Conservation (phyloP, 2,888 invertebrate species). For the Lathronympha strigana region DNA sequence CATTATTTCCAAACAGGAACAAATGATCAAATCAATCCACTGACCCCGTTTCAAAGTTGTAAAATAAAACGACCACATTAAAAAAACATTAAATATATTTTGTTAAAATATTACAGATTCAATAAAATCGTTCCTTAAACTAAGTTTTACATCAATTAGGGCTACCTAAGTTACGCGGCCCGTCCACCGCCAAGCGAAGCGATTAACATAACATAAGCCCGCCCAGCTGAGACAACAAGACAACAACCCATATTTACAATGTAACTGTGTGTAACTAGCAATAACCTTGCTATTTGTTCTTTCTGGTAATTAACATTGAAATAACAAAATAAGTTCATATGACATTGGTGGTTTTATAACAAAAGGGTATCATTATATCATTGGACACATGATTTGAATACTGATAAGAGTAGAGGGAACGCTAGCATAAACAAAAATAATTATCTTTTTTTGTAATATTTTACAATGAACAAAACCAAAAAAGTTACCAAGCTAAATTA, state of each 20-base stretch:
- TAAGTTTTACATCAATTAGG: slow-evolving; percentile 52
- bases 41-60: not conserved
- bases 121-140: slow-evolving; percentile 73
- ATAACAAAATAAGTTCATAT: not conserved
- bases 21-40: not conserved
- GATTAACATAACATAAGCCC: slow-evolving; percentile 44
- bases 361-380: not conserved
- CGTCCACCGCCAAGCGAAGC: slow-evolving; percentile 40
- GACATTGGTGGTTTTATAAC: not conserved
- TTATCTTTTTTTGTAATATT: not conserved
- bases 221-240: slow-evolving; percentile 36
- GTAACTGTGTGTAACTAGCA: not conserved
- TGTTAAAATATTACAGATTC: slow-evolving; percentile 83
- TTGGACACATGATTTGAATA: slow-evolving; percentile 14
- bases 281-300: slow-evolving; percentile 24
- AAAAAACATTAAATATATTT: slow-evolving; percentile 82
- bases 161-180: slow-evolving; percentile 44
- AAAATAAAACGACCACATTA: slow-evolving; percentile 48
- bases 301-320: slow-evolving; percentile 13
- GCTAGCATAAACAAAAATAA: not conserved
- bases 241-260: slow-evolving; percentile 13
- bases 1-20: not conserved
- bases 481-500: not conserved
- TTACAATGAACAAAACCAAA: not conserved
- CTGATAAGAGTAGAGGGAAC: slow-evolving; percentile 12